Conservation (phyloP, 2,888 invertebrate genomes). For the Clusia tigrina region DNA sequence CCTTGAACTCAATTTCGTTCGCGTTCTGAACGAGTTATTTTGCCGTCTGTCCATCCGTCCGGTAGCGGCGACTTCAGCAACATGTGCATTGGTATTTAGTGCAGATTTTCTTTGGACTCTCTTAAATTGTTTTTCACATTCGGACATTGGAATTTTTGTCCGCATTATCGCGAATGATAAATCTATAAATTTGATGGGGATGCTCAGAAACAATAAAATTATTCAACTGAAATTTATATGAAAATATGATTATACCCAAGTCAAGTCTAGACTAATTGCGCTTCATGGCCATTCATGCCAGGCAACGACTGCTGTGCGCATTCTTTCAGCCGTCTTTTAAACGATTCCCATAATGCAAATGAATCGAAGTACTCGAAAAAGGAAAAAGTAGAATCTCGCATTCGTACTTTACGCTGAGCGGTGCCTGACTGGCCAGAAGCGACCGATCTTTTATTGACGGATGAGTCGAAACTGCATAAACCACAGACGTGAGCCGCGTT, state of each 20-base stretch:
- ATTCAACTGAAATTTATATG: neutral
- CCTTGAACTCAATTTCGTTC: conserved; percentile 6
- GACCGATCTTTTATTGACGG: too few relatives aligned
- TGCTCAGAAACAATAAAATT: too few relatives aligned
- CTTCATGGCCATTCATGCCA: neutral
- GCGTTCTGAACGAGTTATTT: neutral
- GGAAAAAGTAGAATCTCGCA: neutral
- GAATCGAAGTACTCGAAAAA: neutral
- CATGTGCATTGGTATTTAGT: neutral
- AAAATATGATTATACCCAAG: neutral
- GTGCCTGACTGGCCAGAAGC: neutral
- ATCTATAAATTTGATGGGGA: too few relatives aligned
- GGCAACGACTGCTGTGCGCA: neutral
- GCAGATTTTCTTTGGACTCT: neutral
- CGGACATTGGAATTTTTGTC: too few relatives aligned
- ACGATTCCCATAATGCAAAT: neutral
- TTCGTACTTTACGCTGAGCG: neutral
- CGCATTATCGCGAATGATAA: too few relatives aligned
- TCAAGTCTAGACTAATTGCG: neutral
- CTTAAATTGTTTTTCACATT: too few relatives aligned
- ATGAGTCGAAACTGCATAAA: too few relatives aligned
- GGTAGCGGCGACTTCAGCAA: neutral
- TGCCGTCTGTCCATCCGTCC: neutral
- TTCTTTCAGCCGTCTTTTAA: neutral
- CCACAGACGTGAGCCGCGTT: too few relatives aligned